Base-by-base conservation (phyloP, 2,113 vertebrate genomes). In the Melanerpes aurifrons region DNA sequence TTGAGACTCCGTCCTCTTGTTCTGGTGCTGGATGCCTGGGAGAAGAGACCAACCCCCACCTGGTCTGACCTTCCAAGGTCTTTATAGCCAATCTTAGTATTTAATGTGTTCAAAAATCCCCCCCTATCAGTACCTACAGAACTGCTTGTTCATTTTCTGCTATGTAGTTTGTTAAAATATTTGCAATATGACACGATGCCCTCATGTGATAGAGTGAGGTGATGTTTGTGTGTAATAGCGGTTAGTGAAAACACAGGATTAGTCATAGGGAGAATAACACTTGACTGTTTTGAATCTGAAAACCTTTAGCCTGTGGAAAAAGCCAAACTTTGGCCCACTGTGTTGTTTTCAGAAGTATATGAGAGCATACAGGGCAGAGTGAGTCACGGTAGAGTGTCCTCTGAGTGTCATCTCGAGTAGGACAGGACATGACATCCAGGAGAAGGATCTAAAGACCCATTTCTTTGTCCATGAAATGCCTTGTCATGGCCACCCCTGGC, bases 131-230 rank as follows among this genome's bases (percentile, higher is more conserved):
- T 92, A 94, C 96, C 77, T 72, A 31, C 76, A 92, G 86, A 94
- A 77, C 25, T 82, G 73, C 91, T 91, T 94, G 86, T 96, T 97
- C 95, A 95, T 96, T 67, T 95, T 73, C 76, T 35, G 71, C 92
- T 71, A 25, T 82, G 79, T 54, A 67, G 57, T 96, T 87, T 68
- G 68, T 88, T 94, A 91, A 90, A 87, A 47, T 96, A 62, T 95
- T 97, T 96, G 93, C 91, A 91, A 91, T 94, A 96, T 91, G 86
- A 96, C 92, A 94, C 48, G 94, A 13, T 93, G 91, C 81, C 84
- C 92, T 97, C 96, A 95, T 96, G 94, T 97, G 97, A 97, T 90
- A 88, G 88, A 96, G 86, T 95, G 96, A 97, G 95, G 92, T 82
- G 93, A 88, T 96, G 88, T 82, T 92, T 93, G 59, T 87, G 96